Evolutionary conservation across 2,888 invertebrate species (phyloP).

Genomic region (Podabrus alpinus): DNA sequence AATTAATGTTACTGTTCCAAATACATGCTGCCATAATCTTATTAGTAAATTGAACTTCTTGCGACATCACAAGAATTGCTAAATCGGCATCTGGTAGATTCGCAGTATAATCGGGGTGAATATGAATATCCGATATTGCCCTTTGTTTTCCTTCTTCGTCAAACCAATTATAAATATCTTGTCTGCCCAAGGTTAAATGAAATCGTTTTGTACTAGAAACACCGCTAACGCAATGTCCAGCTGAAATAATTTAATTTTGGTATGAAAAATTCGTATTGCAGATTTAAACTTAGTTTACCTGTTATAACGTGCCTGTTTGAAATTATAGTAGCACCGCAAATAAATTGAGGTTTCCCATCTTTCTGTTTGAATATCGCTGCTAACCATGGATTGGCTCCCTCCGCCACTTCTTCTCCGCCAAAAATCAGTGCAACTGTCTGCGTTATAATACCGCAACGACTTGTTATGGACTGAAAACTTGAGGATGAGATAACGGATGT

Average conservation of each 20-base stretch:
- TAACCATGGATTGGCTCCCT: slow-evolving; percentile 52
- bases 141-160: too few species aligned
- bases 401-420: slow-evolving; percentile 43
- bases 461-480: slow-evolving; percentile 16
- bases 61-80: slow-evolving; percentile 60
- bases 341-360: slow-evolving; percentile 48
- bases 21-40: slow-evolving; percentile 65
- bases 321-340: slow-evolving; percentile 51
- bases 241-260: slow-evolving; percentile 34
- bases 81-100: slow-evolving; percentile 62
- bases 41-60: slow-evolving; percentile 58
- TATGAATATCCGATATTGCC: slow-evolving; percentile 56
- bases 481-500: not conserved
- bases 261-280: not conserved
- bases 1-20: slow-evolving; percentile 59
- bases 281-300: slow-evolving; percentile 38
- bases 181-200: slow-evolving; percentile 40
- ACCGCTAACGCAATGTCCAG: slow-evolving; percentile 47
- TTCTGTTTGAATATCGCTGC: slow-evolving; percentile 49
- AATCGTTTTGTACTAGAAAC: not conserved
- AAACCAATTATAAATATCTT: slow-evolving; percentile 45
- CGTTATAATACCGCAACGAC: slow-evolving; percentile 45
- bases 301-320: slow-evolving; percentile 50
- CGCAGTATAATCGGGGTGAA: slow-evolving; percentile 63
- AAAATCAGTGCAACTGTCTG: slow-evolving; percentile 46